These are phyloP conservation scores for Corapipo altera DNA, from an alignment of 2,113 vertebrate species.

Conservation along the genomic window DNA sequence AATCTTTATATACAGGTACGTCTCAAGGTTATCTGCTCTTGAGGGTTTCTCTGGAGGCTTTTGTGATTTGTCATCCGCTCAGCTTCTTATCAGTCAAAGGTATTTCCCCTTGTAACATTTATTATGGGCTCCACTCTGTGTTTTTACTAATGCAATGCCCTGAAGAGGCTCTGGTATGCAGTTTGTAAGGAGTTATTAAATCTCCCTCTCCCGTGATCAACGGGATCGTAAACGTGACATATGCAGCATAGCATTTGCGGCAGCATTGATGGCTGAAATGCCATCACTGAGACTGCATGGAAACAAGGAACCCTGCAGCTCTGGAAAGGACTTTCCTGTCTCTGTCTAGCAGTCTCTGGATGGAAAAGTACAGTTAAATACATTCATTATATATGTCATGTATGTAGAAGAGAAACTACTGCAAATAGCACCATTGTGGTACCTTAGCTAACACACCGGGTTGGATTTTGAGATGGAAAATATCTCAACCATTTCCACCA, in stretches of 20 bases:
- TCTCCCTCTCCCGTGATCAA: neutral
- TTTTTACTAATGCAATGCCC: neutral
- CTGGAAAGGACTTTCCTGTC: neutral
- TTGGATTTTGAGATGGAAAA: neutral
- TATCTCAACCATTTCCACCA: neutral
- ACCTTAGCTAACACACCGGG: neutral
- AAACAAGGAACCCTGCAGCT: neutral
- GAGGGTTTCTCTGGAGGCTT: conserved; percentile 48
- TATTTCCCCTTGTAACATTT: conserved; percentile 63
- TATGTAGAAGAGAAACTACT: neutral
- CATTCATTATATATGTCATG: neutral
- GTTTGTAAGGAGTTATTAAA: neutral
- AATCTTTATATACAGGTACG: conserved; percentile 75
- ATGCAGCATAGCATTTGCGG: accelerated
- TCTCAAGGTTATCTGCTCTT: conserved; percentile 76
- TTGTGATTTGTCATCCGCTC: conserved; percentile 53
- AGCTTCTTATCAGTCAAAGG: conserved; percentile 67
- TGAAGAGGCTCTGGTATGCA: neutral
- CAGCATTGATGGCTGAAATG: neutral
- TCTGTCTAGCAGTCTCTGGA: neutral
- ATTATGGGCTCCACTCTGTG: conserved; percentile 28
- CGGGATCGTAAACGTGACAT: neutral
- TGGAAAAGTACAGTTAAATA: neutral
- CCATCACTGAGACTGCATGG: neutral
- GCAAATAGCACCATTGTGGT: neutral